A percentile compares a stretch with the other conserved stretches of the same genome.
phyloP scores from a whole-genome alignment of 2,113 vertebrate species.

The Indri indri region DNA sequence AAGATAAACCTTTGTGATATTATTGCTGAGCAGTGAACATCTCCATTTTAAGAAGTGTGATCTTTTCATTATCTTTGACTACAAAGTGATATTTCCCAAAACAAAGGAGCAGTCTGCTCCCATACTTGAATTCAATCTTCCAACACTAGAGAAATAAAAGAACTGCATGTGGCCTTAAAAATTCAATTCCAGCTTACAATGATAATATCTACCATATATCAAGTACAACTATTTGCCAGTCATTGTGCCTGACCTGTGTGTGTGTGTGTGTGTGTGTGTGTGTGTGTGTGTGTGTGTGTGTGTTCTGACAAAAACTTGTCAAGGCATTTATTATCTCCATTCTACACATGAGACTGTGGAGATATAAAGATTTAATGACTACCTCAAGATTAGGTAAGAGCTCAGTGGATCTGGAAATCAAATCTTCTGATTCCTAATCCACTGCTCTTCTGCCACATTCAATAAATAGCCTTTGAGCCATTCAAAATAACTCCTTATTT shows the following conservation, averaged over 20 bases:
- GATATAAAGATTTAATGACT: background rate
- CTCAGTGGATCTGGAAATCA: background rate
- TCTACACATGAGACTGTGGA: background rate
- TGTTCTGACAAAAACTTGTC: background rate
- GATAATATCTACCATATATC: background rate
- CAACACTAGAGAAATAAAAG: background rate
- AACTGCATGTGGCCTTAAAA: background rate
- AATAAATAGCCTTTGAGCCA: background rate
- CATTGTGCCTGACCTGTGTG: background rate
- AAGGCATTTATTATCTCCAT: background rate
- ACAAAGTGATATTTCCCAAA: background rate
- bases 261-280: background rate
- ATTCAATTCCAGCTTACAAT: background rate
- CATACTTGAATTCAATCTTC: background rate
- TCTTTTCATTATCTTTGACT: background rate
- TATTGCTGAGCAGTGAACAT: background rate
- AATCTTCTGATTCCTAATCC: background rate
- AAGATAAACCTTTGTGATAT: background rate
- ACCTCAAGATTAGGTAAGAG: background rate
- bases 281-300: background rate
- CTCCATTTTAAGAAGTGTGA: background rate
- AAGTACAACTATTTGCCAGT: background rate
- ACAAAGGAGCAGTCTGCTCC: background rate
- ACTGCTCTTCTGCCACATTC: background rate
- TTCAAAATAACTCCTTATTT: background rate